Conservation (phyloP, 2,113 vertebrate genomes). For the Porphyrio hochstetteri region DNA sequence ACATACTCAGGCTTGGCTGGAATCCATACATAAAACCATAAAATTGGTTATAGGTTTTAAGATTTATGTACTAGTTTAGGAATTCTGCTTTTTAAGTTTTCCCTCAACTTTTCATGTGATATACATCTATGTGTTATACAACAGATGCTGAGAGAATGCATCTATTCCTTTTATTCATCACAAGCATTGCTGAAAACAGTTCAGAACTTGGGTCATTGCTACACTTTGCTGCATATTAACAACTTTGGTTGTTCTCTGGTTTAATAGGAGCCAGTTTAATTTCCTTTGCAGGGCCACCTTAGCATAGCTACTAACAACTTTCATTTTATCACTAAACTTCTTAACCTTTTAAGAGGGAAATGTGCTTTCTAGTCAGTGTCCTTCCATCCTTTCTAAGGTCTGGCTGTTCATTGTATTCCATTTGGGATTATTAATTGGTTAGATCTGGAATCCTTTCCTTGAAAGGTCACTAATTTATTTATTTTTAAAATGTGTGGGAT, state of each 20-base stretch:
- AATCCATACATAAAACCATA: neutral
- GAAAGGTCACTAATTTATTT: neutral
- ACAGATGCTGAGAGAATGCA: too few species aligned
- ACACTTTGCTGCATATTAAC: neutral
- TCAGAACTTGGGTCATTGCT: neutral
- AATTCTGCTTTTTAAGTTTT: neutral
- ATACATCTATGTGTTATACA: too few species aligned
- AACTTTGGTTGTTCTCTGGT: neutral
- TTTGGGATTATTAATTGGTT: neutral
- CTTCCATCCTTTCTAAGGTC: neutral
- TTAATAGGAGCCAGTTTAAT: neutral
- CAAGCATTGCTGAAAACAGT: neutral
- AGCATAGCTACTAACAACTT: neutral
- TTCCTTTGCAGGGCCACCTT: neutral
- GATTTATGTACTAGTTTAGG: neutral
- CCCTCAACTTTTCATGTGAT: neutral
- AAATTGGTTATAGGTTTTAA: neutral
- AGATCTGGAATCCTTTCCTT: neutral
- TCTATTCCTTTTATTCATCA: neutral
- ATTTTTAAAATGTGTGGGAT: neutral
- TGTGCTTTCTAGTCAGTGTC: neutral
- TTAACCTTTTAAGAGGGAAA: neutral
- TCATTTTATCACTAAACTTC: neutral
- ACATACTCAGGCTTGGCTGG: neutral
- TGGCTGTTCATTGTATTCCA: neutral